Evolutionary conservation across 2,797 vertebrate species (phyloP), one percentile per base, ranked within the genome.

Genomic region (Enteromius afrohamiltoni): DNA sequence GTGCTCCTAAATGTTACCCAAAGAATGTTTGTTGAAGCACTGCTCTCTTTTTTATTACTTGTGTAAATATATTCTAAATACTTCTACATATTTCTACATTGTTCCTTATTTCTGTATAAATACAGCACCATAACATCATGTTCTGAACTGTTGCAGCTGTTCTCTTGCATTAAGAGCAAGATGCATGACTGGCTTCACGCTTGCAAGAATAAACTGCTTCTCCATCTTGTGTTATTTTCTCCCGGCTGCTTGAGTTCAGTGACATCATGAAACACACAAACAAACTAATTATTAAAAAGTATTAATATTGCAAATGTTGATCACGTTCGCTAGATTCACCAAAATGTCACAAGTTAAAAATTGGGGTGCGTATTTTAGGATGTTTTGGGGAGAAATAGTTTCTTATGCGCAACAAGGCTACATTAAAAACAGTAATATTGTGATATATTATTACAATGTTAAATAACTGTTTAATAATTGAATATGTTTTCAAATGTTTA

Each of bases 161-260:
- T 77, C 82, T 77, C 65, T 23, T 29, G 14, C 16, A 1, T 81
- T 81, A 82, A 49, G 19, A 26, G n/a, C 34, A 69, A 23, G 19
- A 82, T 65, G 37, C 58, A 74, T 42, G n/a, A 16, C 45, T 42
- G 80, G 67, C 47, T 73, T 83, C 11, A 71, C 42, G 51, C 62
- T 78, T 65, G 34, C 53, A 29, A 84, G 71, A 80, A 86, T 51
- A 76, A 58, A 51, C 70, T 37, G 19, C 5, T 71, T 80, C 19
- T 69, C 58, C 62, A 51, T 79, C 65, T 67, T 29, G 67, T 65
- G 77, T 69, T 67, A 74, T 84, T 76, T 77, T 70, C 16, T 77
- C 60, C 23, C 49, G 8, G 47, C 49, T 58, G 73, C 37, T 77
- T 42, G 51, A 83, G n/a, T 53, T 68, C 29, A 75, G 6, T 55